Conservation (phyloP, 2,113 vertebrate genomes). For the Bothrops jararaca region DNA sequence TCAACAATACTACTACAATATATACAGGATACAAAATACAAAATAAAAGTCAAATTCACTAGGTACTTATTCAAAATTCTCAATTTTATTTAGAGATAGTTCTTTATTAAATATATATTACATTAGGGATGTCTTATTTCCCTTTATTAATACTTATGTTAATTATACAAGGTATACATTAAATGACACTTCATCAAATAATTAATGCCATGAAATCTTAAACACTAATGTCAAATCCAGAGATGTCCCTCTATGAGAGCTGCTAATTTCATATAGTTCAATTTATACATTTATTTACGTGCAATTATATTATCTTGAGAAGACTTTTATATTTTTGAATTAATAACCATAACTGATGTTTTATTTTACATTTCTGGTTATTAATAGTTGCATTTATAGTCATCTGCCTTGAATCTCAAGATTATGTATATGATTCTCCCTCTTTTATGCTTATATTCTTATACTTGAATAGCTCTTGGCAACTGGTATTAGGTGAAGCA, state of each 20-base stretch:
- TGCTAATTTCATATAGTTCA: not conserved
- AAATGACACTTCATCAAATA: not conserved
- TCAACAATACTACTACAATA: not conserved
- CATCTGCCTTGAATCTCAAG: not conserved
- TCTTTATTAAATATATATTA: not conserved
- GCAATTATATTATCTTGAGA: not conserved
- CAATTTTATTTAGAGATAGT: not conserved
- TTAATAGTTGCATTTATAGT: not conserved
- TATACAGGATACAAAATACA: not conserved
- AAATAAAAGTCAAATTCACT: not conserved
- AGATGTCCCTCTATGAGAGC: not conserved
- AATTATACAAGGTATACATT: not conserved
- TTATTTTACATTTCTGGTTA: not conserved
- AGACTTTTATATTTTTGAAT: not conserved
- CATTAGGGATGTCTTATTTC: not conserved
- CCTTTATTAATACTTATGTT: not conserved
- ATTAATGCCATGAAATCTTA: not conserved
- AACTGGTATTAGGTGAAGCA: not conserved
- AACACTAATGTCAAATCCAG: not conserved
- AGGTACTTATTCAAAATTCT: not conserved
- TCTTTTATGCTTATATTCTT: not conserved
- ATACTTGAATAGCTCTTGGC: not conserved
- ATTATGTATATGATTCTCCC: not conserved
- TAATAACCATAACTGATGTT: not conserved
- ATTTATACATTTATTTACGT: not conserved